Base-by-base conservation (phyloP, 2,113 vertebrate species). In the Stercorarius parasiticus region DNA sequence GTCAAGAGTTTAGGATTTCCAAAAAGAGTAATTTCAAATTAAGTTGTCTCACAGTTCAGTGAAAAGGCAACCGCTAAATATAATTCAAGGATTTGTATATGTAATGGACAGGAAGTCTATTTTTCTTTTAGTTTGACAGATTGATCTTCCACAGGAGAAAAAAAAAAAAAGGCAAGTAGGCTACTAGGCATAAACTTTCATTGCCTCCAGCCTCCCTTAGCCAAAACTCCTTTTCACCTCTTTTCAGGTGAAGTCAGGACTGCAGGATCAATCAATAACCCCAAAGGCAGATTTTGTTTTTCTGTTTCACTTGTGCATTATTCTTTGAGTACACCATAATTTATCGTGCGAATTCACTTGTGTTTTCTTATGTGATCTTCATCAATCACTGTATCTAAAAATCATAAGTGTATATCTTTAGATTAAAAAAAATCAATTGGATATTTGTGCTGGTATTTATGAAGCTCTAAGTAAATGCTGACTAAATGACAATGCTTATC, bases 71-170 rank as follows among this genome's bases (percentile, higher is more conserved):
- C 56, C 2, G 6, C 61, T 83, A 86, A 93, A 92, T 94, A 96
- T 95, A 97, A 98, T 95, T 98, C 90, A 95, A 96, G 94, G 73
- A 83, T 53, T 67, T 90, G 76, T 92, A 86, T 95, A 96, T 93
- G 93, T 94, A 96, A 97, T 97, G 85, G 84, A 96, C 34, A 64
- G 92, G 89, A 96, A 96, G 73, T 76, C 93, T 97, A 91, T 97
- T 97, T 98, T 97, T 96, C 97, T 97, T 96, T 76, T 72, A 58
- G 17, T 91, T 92, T 97, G 98, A 95, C 96, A 96, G 92, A 91
- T 94, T 11, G 53, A 74, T 97, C 92, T 93, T 92, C 13, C 26
- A 87, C 29, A 74, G 74, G 3, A 38, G 18, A 38, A 27, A 45
- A 53, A 53, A 53, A 43, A 52, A 49, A 52, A 27, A 78, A 86